A percentile compares a stretch with the other conserved stretches of the same genome.
These are phyloP conservation scores for Bilobella aurantiaca DNA, from an alignment of 1,140 invertebrate species.

Conservation along the genomic window DNA sequence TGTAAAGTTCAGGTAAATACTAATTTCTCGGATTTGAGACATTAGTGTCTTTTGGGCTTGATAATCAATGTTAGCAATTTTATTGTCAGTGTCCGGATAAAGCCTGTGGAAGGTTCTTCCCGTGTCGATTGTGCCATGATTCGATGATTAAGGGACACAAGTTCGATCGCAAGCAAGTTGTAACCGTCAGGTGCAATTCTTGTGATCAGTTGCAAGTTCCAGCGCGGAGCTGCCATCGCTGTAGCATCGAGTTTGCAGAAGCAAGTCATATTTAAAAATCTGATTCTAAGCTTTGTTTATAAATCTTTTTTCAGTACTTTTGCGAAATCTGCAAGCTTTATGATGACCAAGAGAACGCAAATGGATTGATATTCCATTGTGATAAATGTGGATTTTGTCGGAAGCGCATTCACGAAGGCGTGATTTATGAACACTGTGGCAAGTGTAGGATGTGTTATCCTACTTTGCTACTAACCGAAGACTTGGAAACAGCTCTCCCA, in stretches of 20 bases:
- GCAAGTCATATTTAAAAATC: background rate
- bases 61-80: background rate
- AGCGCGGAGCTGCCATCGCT: background rate
- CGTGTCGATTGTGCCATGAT: slow-evolving; percentile 2
- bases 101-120: background rate
- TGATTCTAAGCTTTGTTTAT: background rate
- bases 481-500: background rate
- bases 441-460: background rate
- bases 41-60: background rate
- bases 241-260: background rate
- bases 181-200: background rate
- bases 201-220: background rate
- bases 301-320: background rate
- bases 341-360: background rate
- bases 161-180: background rate
- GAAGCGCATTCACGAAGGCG: background rate
- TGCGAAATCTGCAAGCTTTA: background rate
- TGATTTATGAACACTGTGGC: background rate
- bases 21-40: background rate
- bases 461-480: background rate
- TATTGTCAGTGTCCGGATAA: background rate
- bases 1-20: slow-evolving; percentile 1
- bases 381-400: slow-evolving; percentile 2
- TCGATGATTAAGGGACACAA: background rate
- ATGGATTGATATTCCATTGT: background rate